Percentiles rank a stretch among this genome's conserved stretches.
These are phyloP conservation scores for Drosophila navojoa DNA, from an alignment of 1,140 invertebrate genomes.

Conservation along the genomic window DNA sequence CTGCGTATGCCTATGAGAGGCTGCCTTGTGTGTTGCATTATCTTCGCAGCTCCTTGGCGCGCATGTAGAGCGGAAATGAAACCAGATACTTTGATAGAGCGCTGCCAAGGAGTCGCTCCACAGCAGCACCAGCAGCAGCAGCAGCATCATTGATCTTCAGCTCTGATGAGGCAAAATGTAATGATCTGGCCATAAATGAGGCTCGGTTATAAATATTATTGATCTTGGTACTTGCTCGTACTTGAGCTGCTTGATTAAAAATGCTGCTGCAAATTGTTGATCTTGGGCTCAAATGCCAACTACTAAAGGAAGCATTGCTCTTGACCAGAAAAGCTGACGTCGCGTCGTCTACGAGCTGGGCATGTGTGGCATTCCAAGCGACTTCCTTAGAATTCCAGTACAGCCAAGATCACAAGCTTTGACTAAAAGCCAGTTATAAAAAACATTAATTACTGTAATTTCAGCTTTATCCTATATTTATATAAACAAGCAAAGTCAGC, in stretches of 20 bases:
- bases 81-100: constrained; percentile 79
- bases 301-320: constrained; percentile 44
- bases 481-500: background rate
- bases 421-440: background rate
- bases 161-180: constrained; percentile 42
- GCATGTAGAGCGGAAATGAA: constrained; percentile 76
- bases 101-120: constrained; percentile 20
- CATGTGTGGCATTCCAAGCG: background rate
- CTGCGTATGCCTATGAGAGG: constrained; percentile 39
- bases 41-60: constrained; percentile 72
- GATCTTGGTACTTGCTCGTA: constrained; percentile 37
- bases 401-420: background rate
- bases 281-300: constrained; percentile 31
- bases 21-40: constrained; percentile 45
- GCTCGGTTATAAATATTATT: constrained; percentile 35
- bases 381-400: constrained; percentile 10
- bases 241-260: constrained; percentile 43
- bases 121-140: constrained; percentile 16
- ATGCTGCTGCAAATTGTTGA: constrained; percentile 30
- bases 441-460: background rate
- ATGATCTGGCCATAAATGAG: constrained; percentile 50
- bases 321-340: constrained; percentile 4
- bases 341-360: background rate
- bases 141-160: constrained; percentile 31
- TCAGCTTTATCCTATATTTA: background rate